These are phyloP conservation scores for Plotosus lineatus DNA, from an alignment of 2,113 vertebrate genomes.

Conservation along the genomic window DNA sequence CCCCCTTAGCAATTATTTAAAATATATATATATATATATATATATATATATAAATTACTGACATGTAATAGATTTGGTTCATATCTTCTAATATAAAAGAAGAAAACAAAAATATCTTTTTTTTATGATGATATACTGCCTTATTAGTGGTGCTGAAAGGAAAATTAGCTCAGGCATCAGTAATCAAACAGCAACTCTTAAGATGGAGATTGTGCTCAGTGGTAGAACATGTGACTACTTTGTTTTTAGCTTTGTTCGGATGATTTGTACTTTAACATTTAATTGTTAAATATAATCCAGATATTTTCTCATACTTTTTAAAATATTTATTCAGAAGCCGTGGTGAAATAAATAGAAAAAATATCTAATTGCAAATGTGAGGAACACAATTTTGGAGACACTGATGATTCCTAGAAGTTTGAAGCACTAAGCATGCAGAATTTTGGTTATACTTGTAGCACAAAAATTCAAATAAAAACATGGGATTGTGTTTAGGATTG, in stretches of 20 bases:
- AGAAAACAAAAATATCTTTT: too few species aligned
- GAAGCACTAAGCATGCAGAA: not conserved
- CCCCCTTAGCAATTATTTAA: too few species aligned
- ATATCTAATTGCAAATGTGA: not conserved
- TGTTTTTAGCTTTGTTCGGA: not conserved
- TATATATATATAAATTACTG: too few species aligned
- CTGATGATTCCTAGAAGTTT: not conserved
- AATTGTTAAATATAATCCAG: not conserved
- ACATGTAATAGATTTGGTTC: not conserved
- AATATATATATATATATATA: too few species aligned
- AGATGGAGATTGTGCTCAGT: conserved; percentile 22
- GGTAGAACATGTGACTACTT: conserved; percentile 30
- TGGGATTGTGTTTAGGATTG: not conserved
- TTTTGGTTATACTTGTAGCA: not conserved
- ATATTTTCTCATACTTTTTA: not conserved
- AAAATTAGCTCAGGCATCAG: conserved; percentile 20
- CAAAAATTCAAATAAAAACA: not conserved
- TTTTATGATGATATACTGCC: too few species aligned
- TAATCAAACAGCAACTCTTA: conserved; percentile 22
- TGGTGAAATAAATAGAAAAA: not conserved
- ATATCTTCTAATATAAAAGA: not conserved
- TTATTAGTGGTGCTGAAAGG: conserved; percentile 35
- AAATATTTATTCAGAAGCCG: not conserved
- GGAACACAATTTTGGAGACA: not conserved
- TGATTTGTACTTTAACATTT: not conserved